Evolutionary conservation across 2,113 vertebrate genomes (phyloP).

Genomic region (Scopus umbretta): DNA sequence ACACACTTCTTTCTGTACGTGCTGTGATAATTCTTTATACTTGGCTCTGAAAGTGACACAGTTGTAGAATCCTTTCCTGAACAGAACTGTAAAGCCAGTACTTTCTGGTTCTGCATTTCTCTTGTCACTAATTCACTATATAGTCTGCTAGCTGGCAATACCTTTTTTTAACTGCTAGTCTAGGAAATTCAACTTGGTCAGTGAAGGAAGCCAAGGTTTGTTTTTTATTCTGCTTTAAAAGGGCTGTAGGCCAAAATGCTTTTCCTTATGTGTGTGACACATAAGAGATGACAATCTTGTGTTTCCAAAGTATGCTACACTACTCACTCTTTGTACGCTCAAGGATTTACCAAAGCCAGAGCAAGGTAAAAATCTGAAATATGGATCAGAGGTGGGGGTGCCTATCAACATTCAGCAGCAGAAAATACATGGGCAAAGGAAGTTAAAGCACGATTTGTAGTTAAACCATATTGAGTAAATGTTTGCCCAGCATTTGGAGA

Average conservation of each 20-base stretch:
- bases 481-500: neutral
- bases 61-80: neutral
- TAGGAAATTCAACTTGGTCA: neutral
- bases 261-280: rapidly evolving
- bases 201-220: neutral
- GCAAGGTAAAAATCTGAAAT: neutral
- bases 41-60: neutral
- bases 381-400: neutral
- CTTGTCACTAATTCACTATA: neutral
- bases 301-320: neutral
- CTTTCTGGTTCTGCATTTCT: neutral
- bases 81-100: neutral
- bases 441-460: neutral
- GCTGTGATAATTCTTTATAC: neutral
- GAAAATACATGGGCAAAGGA: neutral
- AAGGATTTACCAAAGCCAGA: neutral
- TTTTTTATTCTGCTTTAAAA: neutral
- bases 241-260: neutral
- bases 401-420: neutral
- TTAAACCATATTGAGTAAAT: neutral
- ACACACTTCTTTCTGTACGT: neutral
- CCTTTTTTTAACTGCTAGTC: neutral
- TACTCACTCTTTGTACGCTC: neutral
- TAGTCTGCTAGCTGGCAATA: neutral
- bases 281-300: neutral